Evolutionary conservation across 2,797 vertebrate species (phyloP).

Genomic region (Ispidina picta): DNA sequence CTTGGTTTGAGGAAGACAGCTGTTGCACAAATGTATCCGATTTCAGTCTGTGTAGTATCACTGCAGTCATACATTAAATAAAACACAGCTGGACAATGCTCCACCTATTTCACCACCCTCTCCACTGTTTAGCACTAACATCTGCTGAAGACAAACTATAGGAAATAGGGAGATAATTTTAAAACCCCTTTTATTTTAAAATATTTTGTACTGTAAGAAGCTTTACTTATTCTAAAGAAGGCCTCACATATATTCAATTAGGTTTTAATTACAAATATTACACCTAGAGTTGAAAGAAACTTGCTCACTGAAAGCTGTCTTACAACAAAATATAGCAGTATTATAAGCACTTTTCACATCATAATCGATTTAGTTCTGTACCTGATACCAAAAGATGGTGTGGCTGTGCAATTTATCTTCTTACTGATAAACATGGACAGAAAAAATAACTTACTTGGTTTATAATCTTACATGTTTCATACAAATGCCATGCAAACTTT

Average conservation of each 20-base stretch:
- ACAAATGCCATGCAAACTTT: background rate
- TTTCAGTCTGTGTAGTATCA: constrained; percentile 71
- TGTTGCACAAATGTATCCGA: constrained; percentile 56
- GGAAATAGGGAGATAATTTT: background rate
- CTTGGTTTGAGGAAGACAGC: constrained; percentile 50
- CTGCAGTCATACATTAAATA: constrained; percentile 56
- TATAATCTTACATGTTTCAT: background rate
- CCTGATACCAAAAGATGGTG: background rate
- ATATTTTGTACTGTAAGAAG: background rate
- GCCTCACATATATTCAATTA: background rate
- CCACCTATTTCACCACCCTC: constrained; percentile 63
- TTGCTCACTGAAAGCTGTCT: background rate
- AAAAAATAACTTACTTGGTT: background rate
- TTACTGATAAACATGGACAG: background rate
- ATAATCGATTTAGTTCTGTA: background rate
- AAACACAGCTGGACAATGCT: constrained; percentile 64
- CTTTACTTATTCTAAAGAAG: background rate
- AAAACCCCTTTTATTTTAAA: background rate
- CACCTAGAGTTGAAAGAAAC: background rate
- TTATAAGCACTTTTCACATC: background rate
- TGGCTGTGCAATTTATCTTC: background rate
- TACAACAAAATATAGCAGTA: background rate
- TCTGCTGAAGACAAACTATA: constrained; percentile 53
- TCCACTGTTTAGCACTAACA: constrained; percentile 62
- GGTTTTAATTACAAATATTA: background rate